Conservation (phyloP, 2,888 invertebrate species). For the Polyploca ridens region DNA sequence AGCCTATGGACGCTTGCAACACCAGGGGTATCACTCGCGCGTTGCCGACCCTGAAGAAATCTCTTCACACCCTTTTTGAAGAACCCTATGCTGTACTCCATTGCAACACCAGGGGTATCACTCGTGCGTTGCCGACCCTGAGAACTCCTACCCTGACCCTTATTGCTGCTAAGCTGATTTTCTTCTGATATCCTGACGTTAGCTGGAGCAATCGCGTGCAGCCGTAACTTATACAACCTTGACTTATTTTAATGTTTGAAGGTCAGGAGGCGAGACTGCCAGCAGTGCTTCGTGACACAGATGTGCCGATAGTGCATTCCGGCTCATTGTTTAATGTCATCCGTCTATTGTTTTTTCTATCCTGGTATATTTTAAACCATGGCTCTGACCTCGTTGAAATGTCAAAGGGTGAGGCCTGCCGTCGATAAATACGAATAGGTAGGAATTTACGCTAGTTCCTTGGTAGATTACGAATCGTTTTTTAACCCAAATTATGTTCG, state of each 20-base stretch:
- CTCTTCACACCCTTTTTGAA: no score
- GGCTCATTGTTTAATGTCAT: constrained; percentile 13
- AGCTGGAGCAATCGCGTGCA: neutral
- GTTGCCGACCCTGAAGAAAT: no score
- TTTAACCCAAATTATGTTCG: neutral
- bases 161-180: no score
- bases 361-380: constrained; percentile 10
- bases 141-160: no score
- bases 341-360: constrained; percentile 7
- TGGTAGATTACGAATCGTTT: neutral
- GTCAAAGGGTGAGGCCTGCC: neutral
- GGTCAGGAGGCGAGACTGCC: constrained; percentile 7
- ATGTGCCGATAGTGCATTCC: constrained; percentile 13
- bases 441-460: neutral
- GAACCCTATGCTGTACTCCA: no score
- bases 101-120: no score
- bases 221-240: neutral
- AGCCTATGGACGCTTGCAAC: no score
- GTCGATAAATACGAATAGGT: neutral
- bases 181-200: no score
- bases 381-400: constrained; percentile 6
- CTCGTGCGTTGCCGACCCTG: no score
- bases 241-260: constrained; percentile 4
- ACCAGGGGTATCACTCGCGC: no score
- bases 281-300: constrained; percentile 10